Base-by-base conservation (phyloP, 2,113 vertebrate genomes). In the Misgurnus anguillicaudatus region DNA sequence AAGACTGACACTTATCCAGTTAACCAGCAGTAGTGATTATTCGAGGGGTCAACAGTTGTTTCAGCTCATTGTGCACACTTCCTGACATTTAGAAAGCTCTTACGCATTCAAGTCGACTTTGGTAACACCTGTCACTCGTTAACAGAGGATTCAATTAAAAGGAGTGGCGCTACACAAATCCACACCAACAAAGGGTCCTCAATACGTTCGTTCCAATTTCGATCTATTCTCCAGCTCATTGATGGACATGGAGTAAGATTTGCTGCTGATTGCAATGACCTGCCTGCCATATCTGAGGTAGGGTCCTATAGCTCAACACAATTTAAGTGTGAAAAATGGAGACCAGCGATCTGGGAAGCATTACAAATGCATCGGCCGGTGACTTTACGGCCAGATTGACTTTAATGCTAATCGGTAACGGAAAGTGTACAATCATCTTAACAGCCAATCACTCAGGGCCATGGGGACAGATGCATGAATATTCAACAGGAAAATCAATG, bases 401-500 rank as follows among this genome's bases (percentile, higher is more conserved):
- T 36, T 75, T 66, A 80, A 80, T 75, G 76, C 73, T 86, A 88
- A 89, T 87, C 81, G 80, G 84, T 85, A 85, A 82, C 60, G 13
- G 61, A 88, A 87, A 42, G 21, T 86, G 82, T 86, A 85, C 87
- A 86, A 78, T 85, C 84, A 81, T 85, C 73, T 79, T 84, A 86
- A 89, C 87, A 83, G 81, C 80, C 85, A 87, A 81, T 88, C 81
- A 79, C 81, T 86, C 86, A 86, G 69, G 82, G 73, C 71, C 64
- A 81, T 81, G 77, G 64, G 70, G 78, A 55, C 71, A 81, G 58
- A 51, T 31, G n/a, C 58, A 73, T 75, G 76, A 83, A 86, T 87
- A 87, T 88, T 88, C 64, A 79, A 75, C 53, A 78, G 79, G 83
- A 82, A 75, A 88, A 87, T 91, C 87, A 86, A 87, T 85, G 51